A percentile compares a stretch with the other conserved stretches of the same genome.
Evolutionary conservation across 2,113 vertebrate species (phyloP).

Genomic region (Pelmatolapia mariae): DNA sequence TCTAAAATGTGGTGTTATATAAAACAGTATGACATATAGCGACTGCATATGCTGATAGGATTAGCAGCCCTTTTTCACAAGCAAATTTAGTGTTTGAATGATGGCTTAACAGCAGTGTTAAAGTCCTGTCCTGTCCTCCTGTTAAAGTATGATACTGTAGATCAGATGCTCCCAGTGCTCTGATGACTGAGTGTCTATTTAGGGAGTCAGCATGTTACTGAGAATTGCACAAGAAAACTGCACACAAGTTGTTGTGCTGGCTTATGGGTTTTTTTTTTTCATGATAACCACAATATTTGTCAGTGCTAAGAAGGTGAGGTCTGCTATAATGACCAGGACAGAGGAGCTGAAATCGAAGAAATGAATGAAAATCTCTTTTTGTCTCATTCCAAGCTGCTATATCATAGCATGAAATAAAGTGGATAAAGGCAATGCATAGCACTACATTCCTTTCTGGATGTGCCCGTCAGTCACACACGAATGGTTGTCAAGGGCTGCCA

Average conservation of each 20-base stretch:
- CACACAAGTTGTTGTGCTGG: neutral
- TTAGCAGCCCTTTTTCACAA: neutral
- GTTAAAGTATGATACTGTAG: neutral
- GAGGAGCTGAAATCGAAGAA: neutral
- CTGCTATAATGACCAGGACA: neutral
- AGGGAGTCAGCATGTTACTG: neutral
- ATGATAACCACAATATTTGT: neutral
- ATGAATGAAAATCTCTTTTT: neutral
- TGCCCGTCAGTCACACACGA: neutral
- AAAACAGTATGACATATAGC: neutral
- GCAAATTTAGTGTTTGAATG: neutral
- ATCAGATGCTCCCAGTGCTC: neutral
- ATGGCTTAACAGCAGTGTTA: neutral
- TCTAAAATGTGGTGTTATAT: neutral
- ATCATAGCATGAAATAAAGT: neutral
- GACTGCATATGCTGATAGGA: neutral
- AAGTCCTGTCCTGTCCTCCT: neutral
- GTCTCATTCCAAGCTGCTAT: neutral
- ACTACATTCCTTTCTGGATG: neutral
- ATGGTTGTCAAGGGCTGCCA: neutral
- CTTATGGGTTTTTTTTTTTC: accelerated
- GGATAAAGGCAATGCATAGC: neutral
- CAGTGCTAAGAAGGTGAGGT: neutral
- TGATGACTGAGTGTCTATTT: neutral
- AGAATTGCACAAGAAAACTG: neutral